phyloP scores from a whole-genome alignment of 2,888 invertebrate genomes.

The Exephanes ischioxanthus region DNA sequence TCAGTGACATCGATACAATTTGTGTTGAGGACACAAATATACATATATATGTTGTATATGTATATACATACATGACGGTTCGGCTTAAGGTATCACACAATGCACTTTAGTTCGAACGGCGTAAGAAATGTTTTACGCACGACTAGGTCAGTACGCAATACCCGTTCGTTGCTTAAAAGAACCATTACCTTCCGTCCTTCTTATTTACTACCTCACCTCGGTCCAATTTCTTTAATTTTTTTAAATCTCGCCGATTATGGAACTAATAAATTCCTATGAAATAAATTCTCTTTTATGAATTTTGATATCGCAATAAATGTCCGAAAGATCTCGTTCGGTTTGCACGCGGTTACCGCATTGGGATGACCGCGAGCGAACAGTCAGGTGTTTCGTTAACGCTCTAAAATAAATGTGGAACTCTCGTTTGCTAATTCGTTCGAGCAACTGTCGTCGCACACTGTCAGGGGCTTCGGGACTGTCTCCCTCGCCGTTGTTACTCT shows the following conservation, averaged over 20 bases:
- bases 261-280: background rate
- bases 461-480: constrained; percentile 14
- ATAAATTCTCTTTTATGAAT: background rate
- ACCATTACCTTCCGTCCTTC: background rate
- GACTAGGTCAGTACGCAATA: background rate
- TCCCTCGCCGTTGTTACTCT: background rate
- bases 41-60: background rate
- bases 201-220: background rate
- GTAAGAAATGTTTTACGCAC: constrained; percentile 8
- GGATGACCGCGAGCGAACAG: background rate
- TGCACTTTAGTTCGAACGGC: constrained; percentile 2
- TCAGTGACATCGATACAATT: background rate
- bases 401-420: background rate
- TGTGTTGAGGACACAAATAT: background rate
- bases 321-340: background rate
- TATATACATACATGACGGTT: background rate
- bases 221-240: background rate
- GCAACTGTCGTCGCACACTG: constrained; percentile 1
- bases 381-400: background rate
- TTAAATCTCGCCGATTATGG: background rate
- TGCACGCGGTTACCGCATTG: background rate
- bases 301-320: background rate
- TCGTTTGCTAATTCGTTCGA: constrained; percentile 8
- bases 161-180: background rate
- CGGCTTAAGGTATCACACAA: background rate